These are phyloP conservation scores for Athalia rosae DNA, from an alignment of 2,888 invertebrate species.

Conservation along the genomic window DNA sequence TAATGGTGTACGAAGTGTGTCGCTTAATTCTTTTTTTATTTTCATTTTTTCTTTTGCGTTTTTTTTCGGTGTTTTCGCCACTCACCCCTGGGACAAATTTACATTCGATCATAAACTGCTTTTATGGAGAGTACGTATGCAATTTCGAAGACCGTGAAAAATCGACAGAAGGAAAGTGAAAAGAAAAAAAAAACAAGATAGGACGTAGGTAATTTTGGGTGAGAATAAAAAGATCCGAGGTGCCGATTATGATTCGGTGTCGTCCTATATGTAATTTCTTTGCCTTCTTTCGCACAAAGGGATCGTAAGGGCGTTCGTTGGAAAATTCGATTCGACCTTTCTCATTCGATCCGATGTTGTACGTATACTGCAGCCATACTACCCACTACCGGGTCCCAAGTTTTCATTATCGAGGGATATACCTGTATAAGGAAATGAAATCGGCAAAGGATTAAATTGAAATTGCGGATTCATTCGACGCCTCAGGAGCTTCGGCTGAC, in stretches of 20 bases:
- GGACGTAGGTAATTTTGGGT: not conserved
- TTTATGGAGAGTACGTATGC: no score
- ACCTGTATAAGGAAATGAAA: conserved; percentile 18
- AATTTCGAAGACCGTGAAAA: no score
- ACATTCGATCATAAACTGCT: no score
- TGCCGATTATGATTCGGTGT: conserved; percentile 5
- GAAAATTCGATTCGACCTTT: conserved; percentile 39
- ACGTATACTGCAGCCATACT: no score
- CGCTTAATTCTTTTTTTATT: no score
- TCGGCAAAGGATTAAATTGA: conserved; percentile 31
- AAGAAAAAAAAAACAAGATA: not conserved
- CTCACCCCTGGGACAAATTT: no score
- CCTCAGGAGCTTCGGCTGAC: not conserved
- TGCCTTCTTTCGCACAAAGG: not conserved
- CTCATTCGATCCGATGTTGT: not conserved
- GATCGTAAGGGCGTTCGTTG: not conserved
- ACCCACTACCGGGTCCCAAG: conserved; percentile 9
- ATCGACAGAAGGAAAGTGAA: no score
- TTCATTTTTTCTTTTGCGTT: no score
- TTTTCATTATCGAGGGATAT: conserved; percentile 23
- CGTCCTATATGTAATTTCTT: not conserved
- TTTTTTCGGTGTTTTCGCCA: no score
- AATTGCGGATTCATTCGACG: conserved; percentile 34
- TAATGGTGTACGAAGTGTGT: no score
- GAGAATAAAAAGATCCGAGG: not conserved